Evolutionary conservation across 2,888 invertebrate genomes (phyloP).

Genomic region (Mongoloraphidia duomilia): DNA sequence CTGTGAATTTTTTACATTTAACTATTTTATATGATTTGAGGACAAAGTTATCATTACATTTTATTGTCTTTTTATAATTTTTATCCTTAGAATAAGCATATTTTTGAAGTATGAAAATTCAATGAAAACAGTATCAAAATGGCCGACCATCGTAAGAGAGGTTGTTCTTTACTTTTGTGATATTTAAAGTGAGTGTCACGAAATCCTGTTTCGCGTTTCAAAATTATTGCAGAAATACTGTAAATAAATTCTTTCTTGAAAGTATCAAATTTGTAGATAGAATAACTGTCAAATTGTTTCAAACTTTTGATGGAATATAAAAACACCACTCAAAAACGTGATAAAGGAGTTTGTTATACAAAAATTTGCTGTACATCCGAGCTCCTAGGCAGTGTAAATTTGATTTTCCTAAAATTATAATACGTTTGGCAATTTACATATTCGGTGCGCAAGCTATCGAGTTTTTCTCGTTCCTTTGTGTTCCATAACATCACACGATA

Average conservation of each 20-base stretch:
- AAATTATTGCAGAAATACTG: not conserved
- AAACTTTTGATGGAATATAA: not conserved
- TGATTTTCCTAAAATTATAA: not conserved
- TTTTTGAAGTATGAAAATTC: conserved; percentile 2
- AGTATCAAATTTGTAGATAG: conserved; percentile 8
- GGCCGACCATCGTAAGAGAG: conserved; percentile 23
- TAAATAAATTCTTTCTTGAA: not conserved
- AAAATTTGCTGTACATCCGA: too few relatives aligned
- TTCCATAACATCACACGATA: not conserved
- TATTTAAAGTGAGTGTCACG: not conserved
- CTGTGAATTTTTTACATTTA: too few relatives aligned
- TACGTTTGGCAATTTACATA: too few relatives aligned
- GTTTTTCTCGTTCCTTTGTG: not conserved
- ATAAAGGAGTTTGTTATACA: too few relatives aligned
- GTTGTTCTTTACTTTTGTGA: not conserved
- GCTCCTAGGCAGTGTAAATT: too few relatives aligned
- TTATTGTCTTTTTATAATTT: too few relatives aligned
- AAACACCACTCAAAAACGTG: too few relatives aligned
- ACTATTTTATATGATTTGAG: too few relatives aligned
- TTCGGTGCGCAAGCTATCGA: not conserved
- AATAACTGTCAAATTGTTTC: not conserved
- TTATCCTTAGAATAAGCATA: too few relatives aligned
- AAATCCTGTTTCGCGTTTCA: not conserved
- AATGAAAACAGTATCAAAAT: conserved; percentile 24
- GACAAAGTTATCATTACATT: too few relatives aligned